Evolutionary conservation across 2,113 vertebrate species (phyloP), one percentile per base, ranked within the genome.

Genomic region (Lepus americanus): DNA sequence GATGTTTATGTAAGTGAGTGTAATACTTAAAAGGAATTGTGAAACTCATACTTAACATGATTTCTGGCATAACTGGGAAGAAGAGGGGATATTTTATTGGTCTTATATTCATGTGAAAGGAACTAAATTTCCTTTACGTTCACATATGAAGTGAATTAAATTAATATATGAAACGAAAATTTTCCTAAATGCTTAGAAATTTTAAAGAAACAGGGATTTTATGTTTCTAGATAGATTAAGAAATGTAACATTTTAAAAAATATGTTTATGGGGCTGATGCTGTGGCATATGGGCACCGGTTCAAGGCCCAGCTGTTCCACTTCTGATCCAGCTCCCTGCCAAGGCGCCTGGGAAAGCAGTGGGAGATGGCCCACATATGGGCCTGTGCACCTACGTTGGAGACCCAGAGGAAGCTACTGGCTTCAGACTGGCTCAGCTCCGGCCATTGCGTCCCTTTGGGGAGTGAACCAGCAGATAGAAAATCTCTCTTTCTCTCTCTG

Each of bases 121-220:
- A 81, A 90, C n/a, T 72, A 79, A 61, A 76, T 77, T 81, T 84
- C n/a, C 29, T 61, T 29, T 89, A 36, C 22, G 14, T 51, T 67
- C 39, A 83, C 53, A 78, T 69, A 39, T n/a, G 59, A 82, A 82
- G 70, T 63, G 17, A 81, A 86, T 53, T 78, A 88, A 9, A 66
- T 70, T 80, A 84, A 74, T 36, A 27, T 70, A 67, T 55, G 63
- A 82, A 94, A 88, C 64, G 11, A 74, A 72, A 16, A 63, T 93
- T 76, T 92, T 29, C 76, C 73, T 89, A 87, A 87, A 92, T 81
- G 70, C 49, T 82, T 83, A 33, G 79, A 93, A 89, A 76, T 67
- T 20, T 79, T 66, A 89, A 94, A 87, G 33, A 77, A 94, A 77
- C 11, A 86, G 83, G 39, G 79, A 77, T 23, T 33, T 9, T 23